Evolutionary conservation across 2,888 invertebrate genomes (phyloP).

Genomic region (Drosophila longiperda): DNA sequence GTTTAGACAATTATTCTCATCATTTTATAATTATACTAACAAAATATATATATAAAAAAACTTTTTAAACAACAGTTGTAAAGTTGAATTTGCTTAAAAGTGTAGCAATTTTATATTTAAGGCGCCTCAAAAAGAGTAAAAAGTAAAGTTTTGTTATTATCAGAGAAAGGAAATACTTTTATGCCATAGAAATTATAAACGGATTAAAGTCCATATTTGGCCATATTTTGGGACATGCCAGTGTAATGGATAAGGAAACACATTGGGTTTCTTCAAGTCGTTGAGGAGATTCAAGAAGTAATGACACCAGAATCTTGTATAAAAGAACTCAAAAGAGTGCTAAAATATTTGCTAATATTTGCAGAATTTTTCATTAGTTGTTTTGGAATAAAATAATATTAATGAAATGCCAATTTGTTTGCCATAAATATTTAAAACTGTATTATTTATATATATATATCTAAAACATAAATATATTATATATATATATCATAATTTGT

Average conservation of each 20-base stretch:
- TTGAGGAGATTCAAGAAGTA: neutral
- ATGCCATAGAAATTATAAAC: neutral
- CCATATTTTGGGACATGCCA: neutral
- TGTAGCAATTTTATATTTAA: neutral
- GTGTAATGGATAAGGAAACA: neutral
- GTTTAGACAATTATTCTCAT: neutral
- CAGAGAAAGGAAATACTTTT: neutral
- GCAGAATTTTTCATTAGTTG: neutral
- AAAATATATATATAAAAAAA: neutral
- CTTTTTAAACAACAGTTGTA: neutral
- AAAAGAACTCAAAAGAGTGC: neutral
- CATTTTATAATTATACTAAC: neutral
- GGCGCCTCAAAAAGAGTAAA: no score
- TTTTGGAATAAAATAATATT: neutral
- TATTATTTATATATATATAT: neutral
- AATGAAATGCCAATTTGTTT: neutral
- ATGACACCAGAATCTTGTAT: neutral
- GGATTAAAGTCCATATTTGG: neutral
- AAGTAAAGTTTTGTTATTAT: fast-evolving
- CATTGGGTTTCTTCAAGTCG: neutral
- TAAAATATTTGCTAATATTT: neutral
- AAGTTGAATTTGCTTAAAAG: neutral
- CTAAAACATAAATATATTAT: no score
- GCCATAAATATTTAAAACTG: neutral
- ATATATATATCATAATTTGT: neutral